Percentiles rank a stretch among this genome's conserved stretches.
phyloP scores from a whole-genome alignment of 92 coral and sea anemone species.

The Porites evermanni region DNA sequence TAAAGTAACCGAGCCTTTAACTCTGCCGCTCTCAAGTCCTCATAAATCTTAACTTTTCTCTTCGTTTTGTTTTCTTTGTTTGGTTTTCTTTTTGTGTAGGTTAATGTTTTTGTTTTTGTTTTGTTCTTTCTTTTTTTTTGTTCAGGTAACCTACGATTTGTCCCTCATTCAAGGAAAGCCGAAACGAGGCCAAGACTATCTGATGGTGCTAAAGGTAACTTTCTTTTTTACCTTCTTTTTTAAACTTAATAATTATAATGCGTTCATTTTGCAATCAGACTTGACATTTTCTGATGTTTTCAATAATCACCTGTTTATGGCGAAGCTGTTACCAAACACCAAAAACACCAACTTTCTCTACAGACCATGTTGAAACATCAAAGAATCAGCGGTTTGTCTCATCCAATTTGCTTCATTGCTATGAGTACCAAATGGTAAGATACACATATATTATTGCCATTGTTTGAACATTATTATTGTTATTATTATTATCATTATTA shows the following conservation, averaged over 20 bases:
- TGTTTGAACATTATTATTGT: too few species aligned
- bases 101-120: background rate
- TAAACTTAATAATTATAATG: too few species aligned
- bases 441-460: too few species aligned
- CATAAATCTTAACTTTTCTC: too few species aligned
- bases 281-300: background rate
- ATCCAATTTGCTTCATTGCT: slow-evolving; percentile 66
- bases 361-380: slow-evolving; percentile 81
- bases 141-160: slow-evolving; percentile 73
- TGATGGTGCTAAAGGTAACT: slow-evolving; percentile 61
- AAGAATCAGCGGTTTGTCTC: slow-evolving; percentile 72
- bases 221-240: background rate
- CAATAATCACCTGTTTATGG: background rate
- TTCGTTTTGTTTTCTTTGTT: background rate
- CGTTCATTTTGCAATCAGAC: background rate
- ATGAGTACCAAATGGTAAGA: slow-evolving; percentile 83
- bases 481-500: too few species aligned
- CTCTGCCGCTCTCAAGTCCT: too few species aligned
- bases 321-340: background rate
- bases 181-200: slow-evolving; percentile 55
- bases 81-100: background rate
- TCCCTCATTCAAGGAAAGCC: slow-evolving; percentile 63
- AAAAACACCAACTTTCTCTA: background rate
- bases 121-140: background rate
- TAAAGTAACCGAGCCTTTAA: too few species aligned